Evolutionary conservation across 2,888 invertebrate species (phyloP), one percentile per base, ranked within the genome.

Genomic region (Meteorus colon): DNA sequence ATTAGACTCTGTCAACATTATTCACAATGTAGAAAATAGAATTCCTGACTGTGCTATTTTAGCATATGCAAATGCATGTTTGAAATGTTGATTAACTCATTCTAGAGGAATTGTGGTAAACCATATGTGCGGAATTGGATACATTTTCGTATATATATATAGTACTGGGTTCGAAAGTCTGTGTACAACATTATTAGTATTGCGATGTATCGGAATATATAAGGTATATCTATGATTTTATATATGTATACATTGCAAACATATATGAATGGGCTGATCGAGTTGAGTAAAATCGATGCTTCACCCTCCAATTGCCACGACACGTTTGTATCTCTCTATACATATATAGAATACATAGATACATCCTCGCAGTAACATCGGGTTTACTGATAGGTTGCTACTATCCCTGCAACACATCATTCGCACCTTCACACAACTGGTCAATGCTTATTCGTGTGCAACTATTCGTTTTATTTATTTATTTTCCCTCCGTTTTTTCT

Each of bases 401-500:
- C 19, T n/a, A 55, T 24, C 55, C 55, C 55, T 55, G 55, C n/a
- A 16, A 55, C 59, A 27, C 59, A 3, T 27, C 12, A 60, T 27
- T 19, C 29, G n/a, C 31, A 63, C n/a, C n/a, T 29, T 63, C 34
- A n/a, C 63, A 31, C 24, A 29, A 27, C 59, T 63, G 48, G 16
- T 16, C n/a, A 6, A 48, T 31, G 55, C 48, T 68, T 73, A 51
- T 48, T 69, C 65, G 59, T 34, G 29, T 16, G 62, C 29, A 70
- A 62, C 51, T 12, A 29, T 55, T 51, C 55, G 48, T 62, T 59
- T 51, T 75, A 74, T 80, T 77, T 78, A 75, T 66, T 75, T 34
- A 65, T 48, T 59, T 80, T 81, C 41, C 8, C 12, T 41, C 8
- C 12, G 74, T 82, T 81, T 79, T 76, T 80, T 80, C 78, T 81